Base-by-base conservation (phyloP, 2,797 vertebrate species). In the Acanthurus lineatus region DNA sequence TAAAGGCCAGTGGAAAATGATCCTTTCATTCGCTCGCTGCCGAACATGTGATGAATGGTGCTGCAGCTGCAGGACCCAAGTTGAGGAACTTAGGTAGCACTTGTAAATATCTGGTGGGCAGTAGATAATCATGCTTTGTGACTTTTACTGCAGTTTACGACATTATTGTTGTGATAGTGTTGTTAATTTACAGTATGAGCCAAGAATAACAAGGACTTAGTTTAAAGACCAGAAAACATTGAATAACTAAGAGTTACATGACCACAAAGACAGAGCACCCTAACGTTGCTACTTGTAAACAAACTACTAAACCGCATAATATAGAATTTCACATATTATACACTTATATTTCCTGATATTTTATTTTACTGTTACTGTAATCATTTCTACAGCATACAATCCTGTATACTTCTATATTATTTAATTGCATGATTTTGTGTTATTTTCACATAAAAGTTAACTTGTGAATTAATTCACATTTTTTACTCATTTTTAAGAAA, bases 1-100 rank as follows among this genome's bases (percentile, higher is more conserved):
- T 95, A 95, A 94, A 93, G 92, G 87, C 92, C 87, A 68, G 69
- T 84, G 93, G 89, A 94, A 94, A 93, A 94, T 89, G 90, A 95
- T 95, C 93, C 93, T 90, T 92, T 93, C 89, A 89, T 93, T 91
- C 65, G 62, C 90, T 90, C 63, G 62, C 77, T 88, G 89, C 86
- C 54, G 88, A 92, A 87, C 89, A 87, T 70, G 89, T 86, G 87
- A 92, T 90, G 88, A 92, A 92, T 71, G 63, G 84, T 4, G 9
- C 66, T 73, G 86, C 74, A 88, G 90, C 79, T 89, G 87, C 87
- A 86, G 40, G 79, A 83, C 74, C 76, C 73, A 79, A 72, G 51
- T 56, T 38, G 22, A 22, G 6, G 79, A 79, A 76, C 67, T 53
- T 64, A 57, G 42, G 40, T 58, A 58, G 48, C 59, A 60, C 44